Evolutionary conservation across 1,140 invertebrate genomes (phyloP), one percentile per base, ranked within the genome.

Genomic region (Trypoxylus dichotomus): DNA sequence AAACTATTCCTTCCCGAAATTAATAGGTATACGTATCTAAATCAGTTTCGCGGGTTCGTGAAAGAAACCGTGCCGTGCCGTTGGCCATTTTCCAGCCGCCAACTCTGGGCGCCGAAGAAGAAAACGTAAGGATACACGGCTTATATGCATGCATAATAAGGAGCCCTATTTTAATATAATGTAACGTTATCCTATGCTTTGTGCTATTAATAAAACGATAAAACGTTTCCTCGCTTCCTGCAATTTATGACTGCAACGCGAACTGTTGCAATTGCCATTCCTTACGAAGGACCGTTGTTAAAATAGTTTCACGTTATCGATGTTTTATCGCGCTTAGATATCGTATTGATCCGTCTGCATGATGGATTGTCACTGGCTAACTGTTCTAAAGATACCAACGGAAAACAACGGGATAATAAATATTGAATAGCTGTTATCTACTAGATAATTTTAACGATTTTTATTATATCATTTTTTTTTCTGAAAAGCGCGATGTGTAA

Each of bases 121-220:
- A 68, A 68, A 68, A 68, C 60, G 27, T 29, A 68, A 68, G 60
- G 60, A 27, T 27, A 68, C 32, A 37, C 32, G 32, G 32, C 60
- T 68, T 68, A 54, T 54, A 19, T 19, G 47, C 47, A 19, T 54
- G 15, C 19, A 54, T 54, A 54, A 54, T 54, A n/a, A n/a, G 21
- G 60, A 29, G 8, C 27, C 27, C 60, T 68, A 68, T 68, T 68
- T 68, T 68, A 68, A 68, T 68, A 68, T 68, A 29, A 68, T 68
- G 60, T 68, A 68, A 58, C 21, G 21, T 58, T 58, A 68, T 68
- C 21, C 60, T 68, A 25, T 68, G 11, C 27, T 3, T 68, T 29
- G 60, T 24, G 24, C 60, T 68, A 68, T 68, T 68, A 27, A 68
- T 68, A 68, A 21, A 68, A 29, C 47, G 15, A n/a, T 54, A 19